Evolutionary conservation across 2,797 vertebrate genomes (phyloP), one percentile per base, ranked within the genome.

Genomic region (Enteromius thamalakanensis): DNA sequence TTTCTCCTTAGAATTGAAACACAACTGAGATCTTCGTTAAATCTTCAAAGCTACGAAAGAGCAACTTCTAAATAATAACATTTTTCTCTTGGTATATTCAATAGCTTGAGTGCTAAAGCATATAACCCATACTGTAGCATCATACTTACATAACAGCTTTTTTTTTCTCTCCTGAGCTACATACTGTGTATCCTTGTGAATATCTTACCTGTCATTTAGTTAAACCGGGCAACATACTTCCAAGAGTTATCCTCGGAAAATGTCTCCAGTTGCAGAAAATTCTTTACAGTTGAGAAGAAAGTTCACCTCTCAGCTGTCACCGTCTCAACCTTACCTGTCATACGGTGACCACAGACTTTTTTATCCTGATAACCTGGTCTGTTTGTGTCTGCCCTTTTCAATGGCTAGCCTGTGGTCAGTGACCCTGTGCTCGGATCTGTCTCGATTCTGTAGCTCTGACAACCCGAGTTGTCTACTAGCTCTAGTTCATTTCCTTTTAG

Each of bases 361-460:
- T 80, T 21, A 69, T 68, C 49, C 19, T 3, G 71, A 82, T 82
- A 82, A 76, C 60, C 72, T 76, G 72, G 45, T 68, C 81, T 76
- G 71, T 76, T 67, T 76, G 47, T 76, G 81, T 55, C 62, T 82
- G 72, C 60, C 81, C 72, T 76, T 75, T 82, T 76, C 72, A 55
- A 26, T 76, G 58, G 45, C 70, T 75, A 65, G 55, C 21, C 70
- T 65, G 62, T 76, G 81, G 60, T 76, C 81, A 76, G 26, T 82
- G 81, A 82, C 81, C 81, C 72, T 76, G 71, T 34, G 2, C 72
- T 68, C 26, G 32, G 49, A 76, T 68, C 81, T 76, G 81, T 76
- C 81, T 82, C 29, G 34, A 29, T 40, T 67, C 15, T 70, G 32
- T 15, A 58, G 21, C 47, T 55, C 60, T 70, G 32, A 68, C 45